Percentiles rank a stretch among this genome's conserved stretches.
phyloP scores from a whole-genome alignment of 2,888 invertebrate genomes.

The Chloroclystis v-ata region DNA sequence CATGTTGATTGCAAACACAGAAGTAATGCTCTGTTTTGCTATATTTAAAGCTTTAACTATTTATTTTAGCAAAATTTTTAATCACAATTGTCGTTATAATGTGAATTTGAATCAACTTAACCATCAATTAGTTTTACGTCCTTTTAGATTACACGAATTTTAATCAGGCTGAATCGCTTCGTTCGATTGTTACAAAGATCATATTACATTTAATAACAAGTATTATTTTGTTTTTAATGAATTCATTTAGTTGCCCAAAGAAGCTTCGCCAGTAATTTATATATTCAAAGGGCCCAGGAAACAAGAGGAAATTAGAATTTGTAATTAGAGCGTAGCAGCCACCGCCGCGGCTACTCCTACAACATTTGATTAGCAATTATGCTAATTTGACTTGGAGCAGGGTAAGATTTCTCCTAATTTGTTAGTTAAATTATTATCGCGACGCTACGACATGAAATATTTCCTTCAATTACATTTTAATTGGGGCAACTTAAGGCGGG shows the following conservation, averaged over 20 bases:
- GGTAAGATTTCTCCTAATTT: slow-evolving; percentile 76
- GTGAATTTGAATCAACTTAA: too few species aligned
- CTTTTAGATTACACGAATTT: too few species aligned
- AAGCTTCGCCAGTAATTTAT: slow-evolving; percentile 67
- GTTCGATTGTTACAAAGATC: background rate
- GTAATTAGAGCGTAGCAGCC: slow-evolving; percentile 70
- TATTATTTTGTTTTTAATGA: slow-evolving; percentile 19
- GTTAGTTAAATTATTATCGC: slow-evolving; percentile 73
- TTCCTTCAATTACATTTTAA: slow-evolving; percentile 36
- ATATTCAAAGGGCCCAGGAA: slow-evolving; percentile 75
- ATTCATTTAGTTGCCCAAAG: slow-evolving; percentile 59
- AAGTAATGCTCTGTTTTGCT: too few species aligned
- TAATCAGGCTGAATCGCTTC: too few species aligned
- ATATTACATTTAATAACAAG: background rate
- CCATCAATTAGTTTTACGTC: too few species aligned
- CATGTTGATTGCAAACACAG: too few species aligned
- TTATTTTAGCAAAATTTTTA: too few species aligned
- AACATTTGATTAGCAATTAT: slow-evolving; percentile 78
- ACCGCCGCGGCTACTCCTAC: slow-evolving; percentile 64
- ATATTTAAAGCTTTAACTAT: too few species aligned
- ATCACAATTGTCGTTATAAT: too few species aligned
- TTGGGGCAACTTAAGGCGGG: slow-evolving; percentile 11
- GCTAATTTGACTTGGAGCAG: slow-evolving; percentile 75
- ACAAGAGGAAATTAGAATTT: slow-evolving; percentile 77
- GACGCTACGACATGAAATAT: slow-evolving; percentile 48